Conservation (phyloP, 2,888 invertebrate species). For the Lepidocyrtinus sp. region DNA sequence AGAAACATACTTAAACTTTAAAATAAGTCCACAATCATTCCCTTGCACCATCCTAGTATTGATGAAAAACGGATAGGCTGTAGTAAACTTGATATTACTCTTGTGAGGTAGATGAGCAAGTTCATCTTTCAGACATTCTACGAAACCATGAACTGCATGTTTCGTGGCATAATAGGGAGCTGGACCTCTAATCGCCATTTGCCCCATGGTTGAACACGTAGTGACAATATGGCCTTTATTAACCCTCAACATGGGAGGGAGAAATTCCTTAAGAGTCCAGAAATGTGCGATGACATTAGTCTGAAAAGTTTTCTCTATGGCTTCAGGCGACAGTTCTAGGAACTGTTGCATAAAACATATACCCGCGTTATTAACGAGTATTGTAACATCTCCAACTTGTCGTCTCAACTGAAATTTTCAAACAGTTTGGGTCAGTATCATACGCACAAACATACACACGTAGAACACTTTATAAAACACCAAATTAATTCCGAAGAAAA, state of each 20-base stretch:
- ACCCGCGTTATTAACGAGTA: conserved; percentile 86
- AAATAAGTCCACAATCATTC: conserved; percentile 15
- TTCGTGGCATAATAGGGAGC: conserved; percentile 37
- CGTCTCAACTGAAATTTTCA: conserved; percentile 73
- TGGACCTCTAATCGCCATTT: conserved; percentile 73
- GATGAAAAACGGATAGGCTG: conserved; percentile 45
- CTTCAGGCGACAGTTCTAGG: conserved; percentile 75
- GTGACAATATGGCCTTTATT: conserved; percentile 78
- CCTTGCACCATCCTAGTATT: conserved; percentile 42
- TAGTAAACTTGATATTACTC: conserved; percentile 43
- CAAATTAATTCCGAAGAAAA: too few species aligned
- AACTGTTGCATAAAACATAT: conserved; percentile 86
- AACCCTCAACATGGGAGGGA: conserved; percentile 77
- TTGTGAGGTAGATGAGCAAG: conserved; percentile 34
- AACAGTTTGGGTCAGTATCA: too few species aligned
- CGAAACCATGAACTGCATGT: conserved; percentile 43
- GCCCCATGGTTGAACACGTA: conserved; percentile 78
- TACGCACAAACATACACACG: too few species aligned
- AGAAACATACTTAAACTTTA: conserved; percentile 38
- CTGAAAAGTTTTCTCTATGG: conserved; percentile 76
- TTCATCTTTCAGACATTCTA: conserved; percentile 48
- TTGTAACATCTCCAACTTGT: conserved; percentile 77
- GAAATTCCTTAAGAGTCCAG: conserved; percentile 78
- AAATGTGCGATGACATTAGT: conserved; percentile 78
- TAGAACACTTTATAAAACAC: too few species aligned